Evolutionary conservation across 2,113 vertebrate species (phyloP).

Genomic region (Coreoperca whiteheadi): DNA sequence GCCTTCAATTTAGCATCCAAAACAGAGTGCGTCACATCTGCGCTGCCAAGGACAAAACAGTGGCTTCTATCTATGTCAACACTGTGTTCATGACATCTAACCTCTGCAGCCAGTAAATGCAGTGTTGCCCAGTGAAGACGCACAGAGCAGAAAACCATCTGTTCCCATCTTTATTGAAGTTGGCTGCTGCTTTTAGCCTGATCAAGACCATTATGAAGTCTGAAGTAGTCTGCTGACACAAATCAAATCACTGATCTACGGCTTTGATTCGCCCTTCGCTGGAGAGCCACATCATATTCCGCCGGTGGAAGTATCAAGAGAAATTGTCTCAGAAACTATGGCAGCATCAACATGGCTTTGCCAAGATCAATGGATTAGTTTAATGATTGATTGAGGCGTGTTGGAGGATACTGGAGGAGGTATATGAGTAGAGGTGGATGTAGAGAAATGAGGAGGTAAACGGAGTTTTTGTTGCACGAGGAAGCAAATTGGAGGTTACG

Average conservation of each 20-base stretch:
- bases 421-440: not conserved
- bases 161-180: conserved; percentile 36
- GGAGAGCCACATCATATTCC: conserved; percentile 54
- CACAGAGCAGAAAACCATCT: conserved; percentile 38
- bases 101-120: not conserved
- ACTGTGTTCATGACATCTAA: not conserved
- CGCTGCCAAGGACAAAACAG: conserved; percentile 13
- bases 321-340: conserved; percentile 30
- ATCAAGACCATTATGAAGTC: conserved; percentile 64
- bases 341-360: conserved; percentile 12
- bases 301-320: conserved; percentile 10
- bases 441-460: not conserved
- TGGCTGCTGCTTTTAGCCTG: conserved; percentile 56
- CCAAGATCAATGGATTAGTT: conserved; percentile 29
- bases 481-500: not conserved
- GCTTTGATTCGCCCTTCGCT: conserved; percentile 40
- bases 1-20: not conserved
- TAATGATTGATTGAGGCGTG: not conserved
- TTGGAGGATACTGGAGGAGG: conserved; percentile 2
- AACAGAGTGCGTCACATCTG: not conserved
- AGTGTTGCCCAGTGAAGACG: not conserved
- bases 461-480: not conserved
- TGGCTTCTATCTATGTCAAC: not conserved
- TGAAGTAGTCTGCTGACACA: conserved; percentile 49
- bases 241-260: no score